Base-by-base conservation (phyloP, 1,140 invertebrate genomes). In the Drosophila paulistorum region DNA sequence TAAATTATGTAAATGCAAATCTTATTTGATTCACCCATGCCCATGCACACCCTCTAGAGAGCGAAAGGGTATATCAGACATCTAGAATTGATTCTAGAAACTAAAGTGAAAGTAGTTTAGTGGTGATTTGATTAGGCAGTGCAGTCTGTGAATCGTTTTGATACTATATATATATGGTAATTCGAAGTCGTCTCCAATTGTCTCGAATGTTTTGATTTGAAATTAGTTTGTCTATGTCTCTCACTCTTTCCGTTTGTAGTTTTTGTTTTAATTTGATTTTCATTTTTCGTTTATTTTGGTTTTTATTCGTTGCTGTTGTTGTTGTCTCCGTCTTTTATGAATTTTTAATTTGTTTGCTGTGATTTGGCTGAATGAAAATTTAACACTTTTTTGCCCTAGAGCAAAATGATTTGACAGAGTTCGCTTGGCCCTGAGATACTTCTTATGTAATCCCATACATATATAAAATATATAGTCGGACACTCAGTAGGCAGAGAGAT, bases 1-100 rank as follows among this genome's bases (percentile, higher is more conserved):
- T 87, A 86, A 86, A 86, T 86, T 86, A 72, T 87, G 72, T 83
- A 87, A 86, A 87, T 86, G 75, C 71, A 79, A 70, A 81, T 71
- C 81, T 69, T 55, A 51, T 10, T 51, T 51, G 45, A 51, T 51
- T 51, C 45, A 23, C 45, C 7, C 20, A 51, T 9, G 5, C 45
- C 7, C 20, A 51, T 9, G 5, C 45, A 17, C 17, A 23, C 45
- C 20, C 45, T 51, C 3, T 10, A 51, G 17, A 23, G 7, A 39
- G 11, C 0, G 11, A 39, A 39, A 11, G 37, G 37, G 37, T 39
- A 13, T 17, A 45, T 45, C 14, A 17, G 6, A 14, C 30, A 1
- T 30, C 30, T 30, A 30, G 30, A 30, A 30, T 30, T 7, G 30
- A 30, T 30, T 30, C 30, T 6, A 30, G 30, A 30, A 30, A 30